Evolutionary conservation across 1,140 invertebrate species (phyloP), one percentile per base, ranked within the genome.

Genomic region (Leptestheria dahalacensis): DNA sequence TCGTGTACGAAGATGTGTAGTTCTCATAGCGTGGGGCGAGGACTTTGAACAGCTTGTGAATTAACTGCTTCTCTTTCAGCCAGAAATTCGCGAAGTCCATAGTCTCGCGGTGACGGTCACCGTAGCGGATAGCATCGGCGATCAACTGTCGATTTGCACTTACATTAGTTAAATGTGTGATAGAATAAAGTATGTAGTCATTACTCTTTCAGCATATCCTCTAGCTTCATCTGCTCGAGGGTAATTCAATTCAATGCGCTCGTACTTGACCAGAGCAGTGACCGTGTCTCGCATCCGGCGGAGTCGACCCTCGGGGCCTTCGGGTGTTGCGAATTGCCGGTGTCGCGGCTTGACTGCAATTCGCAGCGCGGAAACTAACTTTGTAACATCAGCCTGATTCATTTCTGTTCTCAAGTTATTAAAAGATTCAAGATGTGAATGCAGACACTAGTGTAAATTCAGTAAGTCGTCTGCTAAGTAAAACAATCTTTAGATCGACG

Each of bases 31-130:
- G 74, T 11, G 90, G 90, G 21, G 82, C 88, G 18, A 94, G 70
- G 18, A 94, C 90, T 79, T 95, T 93, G 66, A 96, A 96, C 46
- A 95, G 71, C 75, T 95, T 95, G 65, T 93, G 89, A 3, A 95
- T 75, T 12, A 91, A 71, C 70, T 91, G 84, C 68, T 94, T 94
- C 65, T 95, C 91, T 55, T 82, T 65, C 46, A 96, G 71, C 88
- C 89, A 96, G 72, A 79, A 94, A 69, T 88, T 80, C 20, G 90
- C 90, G 69, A 85, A 73, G 65, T 92, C 86, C 90, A 96, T 94
- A 9, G 88, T 94, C 58, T 80, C 77, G 68, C 78, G 79, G 66
- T 94, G 82, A 29, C 77, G 76, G 68, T 91, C 87, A 11, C 92
- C 91, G 81, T 92, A 74, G 11, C 82, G 77, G 33, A 93, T 82